Conservation (phyloP, 2,113 vertebrate species). For the Anhinga rufa region DNA sequence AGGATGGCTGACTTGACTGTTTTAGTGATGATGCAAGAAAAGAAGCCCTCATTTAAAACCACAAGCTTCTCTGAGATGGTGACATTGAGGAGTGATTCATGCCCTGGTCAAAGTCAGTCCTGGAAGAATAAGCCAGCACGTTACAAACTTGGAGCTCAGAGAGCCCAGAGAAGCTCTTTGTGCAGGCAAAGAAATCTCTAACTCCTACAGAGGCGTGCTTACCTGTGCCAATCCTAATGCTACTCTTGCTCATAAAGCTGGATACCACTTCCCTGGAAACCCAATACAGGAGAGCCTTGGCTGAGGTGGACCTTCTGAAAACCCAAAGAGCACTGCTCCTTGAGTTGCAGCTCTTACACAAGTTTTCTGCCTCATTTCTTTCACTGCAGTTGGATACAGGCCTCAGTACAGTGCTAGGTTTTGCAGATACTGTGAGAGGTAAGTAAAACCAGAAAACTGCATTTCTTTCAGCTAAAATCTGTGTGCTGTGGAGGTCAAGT, state of each 20-base stretch:
- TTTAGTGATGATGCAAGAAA: not conserved
- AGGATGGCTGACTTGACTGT: constrained; percentile 6
- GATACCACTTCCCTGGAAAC: not conserved
- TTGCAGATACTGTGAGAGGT: not conserved
- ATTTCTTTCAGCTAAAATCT: not conserved
- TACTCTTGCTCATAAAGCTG: not conserved
- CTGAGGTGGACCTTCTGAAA: not conserved
- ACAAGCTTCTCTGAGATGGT: not conserved
- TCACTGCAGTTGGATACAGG: not conserved
- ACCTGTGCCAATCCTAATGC: not conserved
- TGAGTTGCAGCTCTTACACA: not conserved
- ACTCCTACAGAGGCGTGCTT: not conserved
- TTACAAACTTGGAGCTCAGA: not conserved
- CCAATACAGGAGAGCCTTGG: not conserved
- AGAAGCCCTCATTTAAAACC: not conserved
- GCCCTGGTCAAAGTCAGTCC: not conserved
- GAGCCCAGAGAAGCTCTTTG: not conserved
- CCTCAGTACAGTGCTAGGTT: not conserved
- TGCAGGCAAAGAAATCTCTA: not conserved
- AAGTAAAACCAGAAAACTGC: constrained; percentile 25
- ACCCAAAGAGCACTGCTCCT: not conserved
- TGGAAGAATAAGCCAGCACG: not conserved
- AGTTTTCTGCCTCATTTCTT: not conserved
- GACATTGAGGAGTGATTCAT: not conserved
- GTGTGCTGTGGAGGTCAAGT: constrained; percentile 25